Base-by-base conservation (phyloP, 2,797 vertebrate genomes). In the Parauchenoglanis punctatus region DNA sequence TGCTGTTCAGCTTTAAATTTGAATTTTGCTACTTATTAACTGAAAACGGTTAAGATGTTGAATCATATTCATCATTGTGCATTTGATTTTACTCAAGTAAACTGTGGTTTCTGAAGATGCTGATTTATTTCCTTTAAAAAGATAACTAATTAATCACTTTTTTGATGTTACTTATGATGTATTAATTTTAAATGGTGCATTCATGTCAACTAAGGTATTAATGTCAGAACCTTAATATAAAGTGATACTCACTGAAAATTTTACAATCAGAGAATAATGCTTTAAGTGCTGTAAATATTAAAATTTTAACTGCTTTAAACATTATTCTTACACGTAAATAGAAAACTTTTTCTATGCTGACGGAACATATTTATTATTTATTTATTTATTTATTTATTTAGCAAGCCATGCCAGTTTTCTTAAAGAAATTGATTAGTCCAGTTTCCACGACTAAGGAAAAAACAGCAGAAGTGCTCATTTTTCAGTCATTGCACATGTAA, bases 401-500 rank as follows among this genome's bases (percentile, higher is more conserved):
- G 8, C 40, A 10, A 44, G 4, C 68, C 20, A 23, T 72, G 70
- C 5, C 17, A 23, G 8, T 70, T 44, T 3, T 18, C n/a, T 12
- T n/a, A 25, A 63, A 12, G 61, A 63, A 11, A 63, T 63, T 10
- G n/a, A n/a, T 63, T 90, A 90, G 83, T 85, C 86, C 87, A 90
- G 63, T 90, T 90, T 88, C 63, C 81, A 15, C 86, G 54, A 88
- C 72, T 73, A 25, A 23, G 58, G 54, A 23, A 40, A 83, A 88
- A 87, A 28, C 46, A 56, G 54, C 80, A 89, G 25, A 40, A 86
- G 85, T 90, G 88, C 85, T 65, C 67, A 86, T 86, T 87, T 83
- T 65, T 61, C 78, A 83, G 70, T 89, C 49, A 86, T 76, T 81
- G 5, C 2, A 25, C 31, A 40, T 15, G 0, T 13, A 23, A 59